phyloP scores from a whole-genome alignment of 2,113 vertebrate species.

The Gobio gobio region DNA sequence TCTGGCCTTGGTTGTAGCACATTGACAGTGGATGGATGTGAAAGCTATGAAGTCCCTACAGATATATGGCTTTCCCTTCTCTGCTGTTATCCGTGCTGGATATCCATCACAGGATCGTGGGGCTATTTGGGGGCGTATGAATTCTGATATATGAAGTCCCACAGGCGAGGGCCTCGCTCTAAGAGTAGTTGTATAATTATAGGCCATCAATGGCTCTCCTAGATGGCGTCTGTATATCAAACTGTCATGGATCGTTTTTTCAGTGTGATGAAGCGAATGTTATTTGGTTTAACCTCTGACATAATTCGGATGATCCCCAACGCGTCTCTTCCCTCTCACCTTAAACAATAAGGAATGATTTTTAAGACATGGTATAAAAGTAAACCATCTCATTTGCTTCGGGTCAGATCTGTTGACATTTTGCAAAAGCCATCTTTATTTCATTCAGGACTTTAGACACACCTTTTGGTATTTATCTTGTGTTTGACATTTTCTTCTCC shows the following conservation, averaged over 20 bases:
- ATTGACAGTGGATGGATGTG: constrained; percentile 34
- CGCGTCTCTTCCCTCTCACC: constrained; percentile 5
- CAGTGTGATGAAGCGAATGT: constrained; percentile 24
- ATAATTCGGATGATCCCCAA: neutral
- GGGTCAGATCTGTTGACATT: constrained; percentile 43
- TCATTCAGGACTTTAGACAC: neutral
- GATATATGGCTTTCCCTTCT: constrained; percentile 13
- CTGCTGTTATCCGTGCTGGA: constrained; percentile 8
- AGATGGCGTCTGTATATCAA: constrained; percentile 40
- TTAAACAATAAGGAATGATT: constrained; percentile 15
- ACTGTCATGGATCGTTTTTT: constrained; percentile 39
- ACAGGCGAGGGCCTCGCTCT: neutral
- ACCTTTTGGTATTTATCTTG: constrained; percentile 43
- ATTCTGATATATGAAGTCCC: constrained; percentile 32
- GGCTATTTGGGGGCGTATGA: constrained; percentile 36
- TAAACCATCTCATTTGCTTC: constrained; percentile 31
- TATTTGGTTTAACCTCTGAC: constrained; percentile 23
- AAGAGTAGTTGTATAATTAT: constrained; percentile 47
- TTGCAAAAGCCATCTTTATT: constrained; percentile 23
- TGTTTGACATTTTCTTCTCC: constrained; percentile 31
- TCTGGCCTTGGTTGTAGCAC: constrained; percentile 49
- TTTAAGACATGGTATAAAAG: neutral
- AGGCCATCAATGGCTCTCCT: constrained; percentile 34
- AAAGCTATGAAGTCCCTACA: constrained; percentile 19
- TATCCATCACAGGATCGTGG: constrained; percentile 17